Evolutionary conservation across 2,888 invertebrate genomes (phyloP).

Genomic region (Heliconius sara): DNA sequence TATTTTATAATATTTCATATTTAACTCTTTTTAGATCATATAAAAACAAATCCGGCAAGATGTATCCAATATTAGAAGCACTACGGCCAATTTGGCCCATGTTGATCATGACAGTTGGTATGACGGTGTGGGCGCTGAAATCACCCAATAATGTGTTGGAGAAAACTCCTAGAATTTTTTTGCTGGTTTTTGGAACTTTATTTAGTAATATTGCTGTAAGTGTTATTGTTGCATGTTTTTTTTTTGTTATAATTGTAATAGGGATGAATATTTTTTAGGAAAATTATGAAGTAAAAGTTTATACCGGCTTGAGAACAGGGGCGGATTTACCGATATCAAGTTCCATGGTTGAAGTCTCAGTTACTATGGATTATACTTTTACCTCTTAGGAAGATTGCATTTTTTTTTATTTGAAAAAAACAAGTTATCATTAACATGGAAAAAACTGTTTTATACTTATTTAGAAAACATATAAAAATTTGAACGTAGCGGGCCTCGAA

Average conservation of each 20-base stretch:
- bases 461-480: no score
- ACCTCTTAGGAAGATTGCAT: no score
- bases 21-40: conserved; percentile 85
- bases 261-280: no score
- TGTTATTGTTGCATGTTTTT: no score
- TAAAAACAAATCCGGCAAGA: conserved; percentile 90
- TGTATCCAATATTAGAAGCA: conserved; percentile 89
- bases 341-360: no score
- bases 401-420: no score
- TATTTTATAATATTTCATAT: neutral
- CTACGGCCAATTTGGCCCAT: conserved; percentile 73
- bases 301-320: no score
- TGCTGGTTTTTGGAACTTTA: conserved; percentile 93
- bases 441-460: neutral
- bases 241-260: no score
- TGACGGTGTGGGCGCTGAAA: conserved; percentile 85
- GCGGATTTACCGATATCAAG: no score
- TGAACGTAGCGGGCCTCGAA: no score
- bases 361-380: no score
- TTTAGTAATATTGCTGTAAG: conserved; percentile 98
- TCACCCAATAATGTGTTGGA: conserved; percentile 92
- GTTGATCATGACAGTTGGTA: conserved; percentile 88
- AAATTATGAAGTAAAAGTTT: no score
- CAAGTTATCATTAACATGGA: neutral
- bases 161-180: conserved; percentile 93